A percentile compares a stretch with the other conserved stretches of the same genome.
Evolutionary conservation across 1,140 invertebrate genomes (phyloP).

Genomic region (Euwallacea similis): DNA sequence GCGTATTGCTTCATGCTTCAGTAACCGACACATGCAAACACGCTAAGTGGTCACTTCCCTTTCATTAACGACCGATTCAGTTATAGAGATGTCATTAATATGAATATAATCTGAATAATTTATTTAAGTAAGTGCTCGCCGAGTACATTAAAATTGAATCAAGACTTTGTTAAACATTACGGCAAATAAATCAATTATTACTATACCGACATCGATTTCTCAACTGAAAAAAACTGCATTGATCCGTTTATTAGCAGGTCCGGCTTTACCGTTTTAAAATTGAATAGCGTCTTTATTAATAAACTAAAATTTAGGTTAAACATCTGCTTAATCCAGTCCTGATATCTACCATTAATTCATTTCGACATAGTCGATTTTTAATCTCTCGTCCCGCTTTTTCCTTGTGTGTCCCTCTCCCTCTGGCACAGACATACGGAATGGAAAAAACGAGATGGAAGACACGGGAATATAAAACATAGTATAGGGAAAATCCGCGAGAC

Average conservation of each 20-base stretch:
- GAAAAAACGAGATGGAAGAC: conserved; percentile 21
- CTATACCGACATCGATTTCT: not conserved
- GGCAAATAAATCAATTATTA: conserved; percentile 17
- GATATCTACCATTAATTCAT: not conserved
- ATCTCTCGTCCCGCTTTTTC: not conserved
- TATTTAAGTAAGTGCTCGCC: conserved; percentile 8
- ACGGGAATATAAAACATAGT: conserved; percentile 12
- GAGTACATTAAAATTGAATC: conserved; percentile 26
- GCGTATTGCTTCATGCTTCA: conserved; percentile 29
- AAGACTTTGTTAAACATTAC: conserved; percentile 24
- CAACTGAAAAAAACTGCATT: not conserved
- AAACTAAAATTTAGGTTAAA: too few relatives aligned
- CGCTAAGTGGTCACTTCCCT: conserved; percentile 31
- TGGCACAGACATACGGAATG: not conserved
- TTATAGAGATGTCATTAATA: conserved; percentile 21
- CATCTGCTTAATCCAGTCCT: not conserved
- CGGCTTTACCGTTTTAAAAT: too few relatives aligned
- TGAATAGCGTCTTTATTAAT: not conserved
- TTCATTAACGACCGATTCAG: conserved; percentile 23
- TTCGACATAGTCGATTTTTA: not conserved
- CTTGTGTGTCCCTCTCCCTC: not conserved
- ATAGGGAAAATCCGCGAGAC: conserved; percentile 46
- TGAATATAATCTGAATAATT: conserved; percentile 15
- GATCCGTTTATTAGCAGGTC: not conserved
- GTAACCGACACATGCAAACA: conserved; percentile 18